phyloP scores from a whole-genome alignment of 2,888 invertebrate species.

The Macroteleia sp. region DNA sequence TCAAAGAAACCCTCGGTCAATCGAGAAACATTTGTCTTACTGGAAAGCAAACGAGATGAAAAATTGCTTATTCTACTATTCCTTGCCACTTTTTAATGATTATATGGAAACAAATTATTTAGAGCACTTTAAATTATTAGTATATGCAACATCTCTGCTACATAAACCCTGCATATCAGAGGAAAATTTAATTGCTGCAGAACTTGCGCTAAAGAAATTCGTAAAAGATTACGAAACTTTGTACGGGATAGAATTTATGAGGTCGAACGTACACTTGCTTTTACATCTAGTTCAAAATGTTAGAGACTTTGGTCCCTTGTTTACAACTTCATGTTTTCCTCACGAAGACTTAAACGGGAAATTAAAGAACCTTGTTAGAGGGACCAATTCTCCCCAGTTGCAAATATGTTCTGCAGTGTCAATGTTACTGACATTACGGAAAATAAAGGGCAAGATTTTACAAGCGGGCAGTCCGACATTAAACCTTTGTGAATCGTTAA shows the following conservation, averaged over 20 bases:
- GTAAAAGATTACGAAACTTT: background rate
- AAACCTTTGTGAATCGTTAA: no score
- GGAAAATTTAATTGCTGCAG: background rate
- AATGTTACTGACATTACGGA: no score
- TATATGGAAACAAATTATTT: slow-evolving; percentile 61
- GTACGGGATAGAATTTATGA: background rate
- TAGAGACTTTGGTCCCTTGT: background rate
- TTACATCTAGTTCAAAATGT: background rate
- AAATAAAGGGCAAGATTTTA: no score
- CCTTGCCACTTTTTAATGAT: slow-evolving; percentile 58
- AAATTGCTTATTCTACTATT: slow-evolving; percentile 62
- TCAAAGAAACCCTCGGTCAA: slow-evolving; percentile 45
- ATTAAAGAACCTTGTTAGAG: background rate
- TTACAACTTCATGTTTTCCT: background rate
- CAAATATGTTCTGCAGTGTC: background rate
- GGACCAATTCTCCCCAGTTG: background rate
- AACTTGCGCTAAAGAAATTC: background rate
- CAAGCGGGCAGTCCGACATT: no score
- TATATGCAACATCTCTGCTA: slow-evolving; percentile 37
- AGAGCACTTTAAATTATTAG: slow-evolving; percentile 51
- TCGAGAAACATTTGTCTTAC: slow-evolving; percentile 46
- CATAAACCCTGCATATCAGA: background rate
- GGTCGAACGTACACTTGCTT: background rate
- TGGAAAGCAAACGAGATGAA: slow-evolving; percentile 67
- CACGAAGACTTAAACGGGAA: background rate